These are phyloP conservation scores for Sphenopsis melanotis DNA, from an alignment of 2,797 vertebrate species.

Conservation along the genomic window DNA sequence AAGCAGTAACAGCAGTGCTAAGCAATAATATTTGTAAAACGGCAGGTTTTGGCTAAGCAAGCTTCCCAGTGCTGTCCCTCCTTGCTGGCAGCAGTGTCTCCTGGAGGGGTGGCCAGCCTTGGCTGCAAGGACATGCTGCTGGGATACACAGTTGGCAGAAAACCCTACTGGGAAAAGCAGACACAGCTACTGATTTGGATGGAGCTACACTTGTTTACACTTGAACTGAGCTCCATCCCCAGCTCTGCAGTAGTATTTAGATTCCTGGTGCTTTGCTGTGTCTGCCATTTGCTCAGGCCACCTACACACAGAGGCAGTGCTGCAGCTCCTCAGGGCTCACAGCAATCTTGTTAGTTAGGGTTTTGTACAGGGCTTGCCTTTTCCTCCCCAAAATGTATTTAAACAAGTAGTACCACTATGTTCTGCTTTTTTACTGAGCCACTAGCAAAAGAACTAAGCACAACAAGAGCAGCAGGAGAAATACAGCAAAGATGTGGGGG, in stretches of 20 bases:
- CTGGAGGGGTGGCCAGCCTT: not conserved
- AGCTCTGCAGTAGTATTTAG: not conserved
- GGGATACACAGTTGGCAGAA: not conserved
- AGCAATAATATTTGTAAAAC: not conserved
- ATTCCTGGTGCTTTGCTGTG: not conserved
- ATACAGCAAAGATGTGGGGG: not conserved
- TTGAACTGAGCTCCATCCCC: not conserved
- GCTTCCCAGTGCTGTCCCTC: not conserved
- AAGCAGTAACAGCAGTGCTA: not conserved
- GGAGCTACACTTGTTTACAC: not conserved
- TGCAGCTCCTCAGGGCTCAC: not conserved
- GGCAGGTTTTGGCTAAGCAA: not conserved
- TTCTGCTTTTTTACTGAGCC: not conserved
- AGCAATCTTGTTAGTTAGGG: not conserved
- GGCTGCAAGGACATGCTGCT: not conserved
- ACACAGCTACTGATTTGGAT: not conserved
- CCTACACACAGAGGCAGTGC: not conserved
- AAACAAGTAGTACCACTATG: not conserved
- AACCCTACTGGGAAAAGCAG: not conserved
- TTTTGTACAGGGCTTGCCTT: not conserved
- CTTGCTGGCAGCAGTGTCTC: not conserved
- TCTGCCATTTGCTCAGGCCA: not conserved
- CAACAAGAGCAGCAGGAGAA: not conserved
- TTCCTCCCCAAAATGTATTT: not conserved
- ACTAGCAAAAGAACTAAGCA: not conserved